These are phyloP conservation scores for Atethmia centrago DNA, from an alignment of 2,888 invertebrate species.

Conservation along the genomic window DNA sequence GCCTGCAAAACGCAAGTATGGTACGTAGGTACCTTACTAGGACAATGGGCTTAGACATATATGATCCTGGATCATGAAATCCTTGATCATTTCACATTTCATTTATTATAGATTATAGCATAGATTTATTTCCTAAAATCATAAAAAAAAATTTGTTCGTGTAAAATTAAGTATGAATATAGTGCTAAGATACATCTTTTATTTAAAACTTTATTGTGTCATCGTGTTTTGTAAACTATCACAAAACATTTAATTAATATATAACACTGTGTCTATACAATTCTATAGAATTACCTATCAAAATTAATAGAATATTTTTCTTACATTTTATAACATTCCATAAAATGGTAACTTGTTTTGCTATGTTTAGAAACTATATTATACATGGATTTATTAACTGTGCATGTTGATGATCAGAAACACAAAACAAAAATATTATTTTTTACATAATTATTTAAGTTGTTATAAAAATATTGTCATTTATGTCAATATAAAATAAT, in stretches of 20 bases:
- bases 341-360: constrained; percentile 45
- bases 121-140: constrained; percentile 23
- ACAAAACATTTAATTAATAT: constrained; percentile 29
- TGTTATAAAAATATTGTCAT: constrained; percentile 25
- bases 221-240: constrained; percentile 21
- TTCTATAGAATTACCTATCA: constrained; percentile 8
- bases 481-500: not conserved
- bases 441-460: not conserved
- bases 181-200: constrained; percentile 29
- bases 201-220: constrained; percentile 9
- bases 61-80: constrained; percentile 24
- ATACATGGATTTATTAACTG: constrained; percentile 2
- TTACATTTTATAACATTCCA: constrained; percentile 24
- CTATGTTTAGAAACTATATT: constrained; percentile 3
- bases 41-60: not conserved
- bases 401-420: not conserved
- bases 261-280: constrained; percentile 20
- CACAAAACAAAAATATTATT: not conserved
- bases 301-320: not conserved
- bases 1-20: constrained; percentile 9
- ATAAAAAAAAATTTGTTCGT: constrained; percentile 35
- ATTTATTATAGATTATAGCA: constrained; percentile 4
- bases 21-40: not conserved
- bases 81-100: constrained; percentile 6
- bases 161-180: constrained; percentile 21